A percentile compares a stretch with the other conserved stretches of the same genome.
Evolutionary conservation across 2,113 vertebrate species (phyloP).

Genomic region (Sminthopsis crassicaudata): DNA sequence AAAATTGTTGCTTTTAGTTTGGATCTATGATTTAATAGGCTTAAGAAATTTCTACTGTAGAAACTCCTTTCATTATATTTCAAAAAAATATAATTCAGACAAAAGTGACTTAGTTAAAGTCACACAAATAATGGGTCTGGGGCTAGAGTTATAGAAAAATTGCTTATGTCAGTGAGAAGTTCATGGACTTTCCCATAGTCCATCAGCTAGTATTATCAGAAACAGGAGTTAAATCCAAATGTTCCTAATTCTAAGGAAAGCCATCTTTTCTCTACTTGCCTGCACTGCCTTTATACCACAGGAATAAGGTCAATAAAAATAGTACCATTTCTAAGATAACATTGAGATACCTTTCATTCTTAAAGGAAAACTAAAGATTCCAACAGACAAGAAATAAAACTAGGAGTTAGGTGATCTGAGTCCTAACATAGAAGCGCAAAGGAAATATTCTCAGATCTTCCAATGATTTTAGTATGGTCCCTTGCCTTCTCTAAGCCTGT

Average conservation of each 20-base stretch:
- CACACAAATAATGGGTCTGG: not conserved
- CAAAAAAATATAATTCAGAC: not conserved
- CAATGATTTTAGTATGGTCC: not conserved
- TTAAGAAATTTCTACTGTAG: not conserved
- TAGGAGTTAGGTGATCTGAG: not conserved
- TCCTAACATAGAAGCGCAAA: not conserved
- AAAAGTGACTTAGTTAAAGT: not conserved
- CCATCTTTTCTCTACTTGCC: not conserved
- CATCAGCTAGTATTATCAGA: not conserved
- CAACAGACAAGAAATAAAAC: not conserved
- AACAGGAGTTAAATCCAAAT: not conserved
- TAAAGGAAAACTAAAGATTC: not conserved
- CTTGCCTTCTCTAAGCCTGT: not conserved
- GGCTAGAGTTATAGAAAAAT: not conserved
- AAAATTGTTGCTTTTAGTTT: not conserved
- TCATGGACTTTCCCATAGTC: not conserved
- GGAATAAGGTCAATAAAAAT: not conserved
- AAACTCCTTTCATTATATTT: not conserved
- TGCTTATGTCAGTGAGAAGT: not conserved
- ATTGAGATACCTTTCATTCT: not conserved
- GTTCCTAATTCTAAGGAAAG: not conserved
- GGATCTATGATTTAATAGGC: not conserved
- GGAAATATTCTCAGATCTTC: not conserved
- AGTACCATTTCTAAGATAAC: not conserved
- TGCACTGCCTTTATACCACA: not conserved